These are phyloP conservation scores for Calliopsis andreniformis DNA, from an alignment of 1,140 invertebrate species.

Conservation along the genomic window DNA sequence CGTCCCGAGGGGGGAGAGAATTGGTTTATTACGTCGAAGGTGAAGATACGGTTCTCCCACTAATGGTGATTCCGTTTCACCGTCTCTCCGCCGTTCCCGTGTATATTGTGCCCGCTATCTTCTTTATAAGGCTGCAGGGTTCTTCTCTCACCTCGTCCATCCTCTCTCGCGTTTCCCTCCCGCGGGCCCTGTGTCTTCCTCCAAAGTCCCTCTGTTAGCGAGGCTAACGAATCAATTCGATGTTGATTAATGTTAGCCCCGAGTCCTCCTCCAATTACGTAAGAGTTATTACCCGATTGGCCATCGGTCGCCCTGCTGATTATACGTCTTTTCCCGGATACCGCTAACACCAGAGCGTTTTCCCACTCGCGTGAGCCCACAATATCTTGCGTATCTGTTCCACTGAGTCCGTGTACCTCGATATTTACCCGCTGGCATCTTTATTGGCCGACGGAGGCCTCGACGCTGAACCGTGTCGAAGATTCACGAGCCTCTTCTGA, in stretches of 20 bases:
- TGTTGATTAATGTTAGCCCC: slow-evolving; percentile 74
- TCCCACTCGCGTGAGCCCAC: not conserved
- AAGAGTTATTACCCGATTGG: slow-evolving; percentile 74
- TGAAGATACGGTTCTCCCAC: slow-evolving; percentile 60
- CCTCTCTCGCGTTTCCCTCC: not conserved
- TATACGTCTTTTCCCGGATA: slow-evolving; percentile 51
- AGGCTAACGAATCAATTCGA: slow-evolving; percentile 77
- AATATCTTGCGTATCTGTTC: not conserved
- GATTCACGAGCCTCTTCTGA: not conserved
- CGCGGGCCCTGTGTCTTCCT: slow-evolving; percentile 28
- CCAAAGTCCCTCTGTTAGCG: slow-evolving; percentile 40
- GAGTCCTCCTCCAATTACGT: slow-evolving; percentile 73
- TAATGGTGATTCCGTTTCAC: slow-evolving; percentile 62
- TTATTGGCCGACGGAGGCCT: slow-evolving; percentile 1
- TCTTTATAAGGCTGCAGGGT: not conserved
- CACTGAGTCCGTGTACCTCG: not conserved
- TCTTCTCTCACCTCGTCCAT: not conserved
- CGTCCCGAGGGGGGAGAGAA: slow-evolving; percentile 51
- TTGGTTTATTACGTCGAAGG: slow-evolving; percentile 72
- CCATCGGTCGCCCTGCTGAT: slow-evolving; percentile 62
- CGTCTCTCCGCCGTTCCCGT: slow-evolving; percentile 1
- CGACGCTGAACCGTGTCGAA: not conserved
- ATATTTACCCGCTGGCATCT: not conserved
- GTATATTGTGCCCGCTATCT: slow-evolving; percentile 22
- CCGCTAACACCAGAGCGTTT: slow-evolving; percentile 35